phyloP scores from a whole-genome alignment of 1,140 invertebrate genomes.

The Bombus ignitus region DNA sequence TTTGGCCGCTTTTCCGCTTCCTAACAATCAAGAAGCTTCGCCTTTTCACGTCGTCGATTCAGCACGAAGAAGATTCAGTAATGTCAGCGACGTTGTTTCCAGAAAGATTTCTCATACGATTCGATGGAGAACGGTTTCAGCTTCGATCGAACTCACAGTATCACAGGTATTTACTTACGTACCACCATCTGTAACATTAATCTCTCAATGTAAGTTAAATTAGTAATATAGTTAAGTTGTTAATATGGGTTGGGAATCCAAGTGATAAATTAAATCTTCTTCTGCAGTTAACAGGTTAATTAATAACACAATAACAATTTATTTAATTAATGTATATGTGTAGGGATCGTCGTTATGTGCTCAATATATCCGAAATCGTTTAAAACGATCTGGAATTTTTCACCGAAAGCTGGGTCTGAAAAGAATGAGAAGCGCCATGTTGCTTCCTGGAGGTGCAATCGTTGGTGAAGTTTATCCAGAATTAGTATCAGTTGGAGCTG shows the following conservation, averaged over 20 bases:
- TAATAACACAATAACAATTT: not conserved
- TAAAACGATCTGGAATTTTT: slow-evolving; percentile 86
- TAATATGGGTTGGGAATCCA: no score
- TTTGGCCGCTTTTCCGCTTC: slow-evolving; percentile 60
- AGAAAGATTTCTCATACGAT: slow-evolving; percentile 88
- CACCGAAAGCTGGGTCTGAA: slow-evolving; percentile 88
- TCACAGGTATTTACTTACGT: slow-evolving; percentile 73
- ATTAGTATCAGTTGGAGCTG: slow-evolving; percentile 83
- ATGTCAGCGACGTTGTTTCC: slow-evolving; percentile 87
- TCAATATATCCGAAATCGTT: slow-evolving; percentile 86
- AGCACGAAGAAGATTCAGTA: slow-evolving; percentile 85
- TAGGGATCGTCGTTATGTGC: slow-evolving; percentile 86
- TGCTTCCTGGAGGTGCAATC: slow-evolving; percentile 79
- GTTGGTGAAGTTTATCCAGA: slow-evolving; percentile 85
- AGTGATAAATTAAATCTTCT: no score
- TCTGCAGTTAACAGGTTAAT: no score
- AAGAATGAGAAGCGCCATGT: slow-evolving; percentile 85
- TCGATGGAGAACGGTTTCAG: slow-evolving; percentile 85
- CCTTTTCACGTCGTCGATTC: slow-evolving; percentile 73
- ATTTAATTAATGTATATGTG: slow-evolving; percentile 52
- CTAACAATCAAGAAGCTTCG: slow-evolving; percentile 37
- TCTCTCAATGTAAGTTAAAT: not conserved
- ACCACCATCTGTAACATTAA: not conserved
- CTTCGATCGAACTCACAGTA: slow-evolving; percentile 84
- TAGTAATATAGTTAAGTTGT: no score